Evolutionary conservation across 2,888 invertebrate genomes (phyloP).

Genomic region (Ochropacha duplaris): DNA sequence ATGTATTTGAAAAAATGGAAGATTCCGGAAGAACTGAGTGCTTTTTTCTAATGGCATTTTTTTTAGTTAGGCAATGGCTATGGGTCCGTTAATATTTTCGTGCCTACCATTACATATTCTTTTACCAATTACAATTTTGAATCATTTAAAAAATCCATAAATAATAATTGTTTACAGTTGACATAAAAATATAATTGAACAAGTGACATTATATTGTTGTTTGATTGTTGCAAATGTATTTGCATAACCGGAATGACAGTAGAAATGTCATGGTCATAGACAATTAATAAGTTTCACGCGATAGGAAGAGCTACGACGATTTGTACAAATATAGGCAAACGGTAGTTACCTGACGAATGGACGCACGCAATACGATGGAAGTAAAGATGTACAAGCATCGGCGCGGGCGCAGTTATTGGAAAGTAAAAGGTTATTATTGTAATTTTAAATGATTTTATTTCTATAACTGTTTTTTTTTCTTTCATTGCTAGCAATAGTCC

Average conservation of each 20-base stretch:
- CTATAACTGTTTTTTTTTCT: no score
- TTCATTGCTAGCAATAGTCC: no score
- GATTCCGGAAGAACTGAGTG: no score
- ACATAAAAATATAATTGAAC: conserved; percentile 30
- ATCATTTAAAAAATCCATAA: not conserved
- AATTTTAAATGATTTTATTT: not conserved
- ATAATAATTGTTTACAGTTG: not conserved
- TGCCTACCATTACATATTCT: not conserved
- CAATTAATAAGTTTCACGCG: not conserved
- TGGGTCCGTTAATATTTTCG: no score
- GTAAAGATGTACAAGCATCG: not conserved
- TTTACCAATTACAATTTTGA: not conserved
- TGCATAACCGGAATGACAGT: conserved; percentile 14
- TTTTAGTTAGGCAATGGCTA: no score
- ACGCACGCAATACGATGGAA: not conserved
- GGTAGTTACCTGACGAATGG: not conserved
- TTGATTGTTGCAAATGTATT: conserved; percentile 21
- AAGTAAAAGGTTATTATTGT: not conserved
- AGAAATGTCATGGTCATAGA: conserved; percentile 31
- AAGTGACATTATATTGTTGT: conserved; percentile 38
- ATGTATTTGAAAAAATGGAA: no score
- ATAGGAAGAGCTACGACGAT: conserved; percentile 1
- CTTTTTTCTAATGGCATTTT: no score
- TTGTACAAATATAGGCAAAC: not conserved
- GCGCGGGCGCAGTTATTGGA: not conserved